A percentile compares a stretch with the other conserved stretches of the same genome.
These are phyloP conservation scores for Polyommatus iphigenia DNA, from an alignment of 2,888 invertebrate species.

Conservation along the genomic window DNA sequence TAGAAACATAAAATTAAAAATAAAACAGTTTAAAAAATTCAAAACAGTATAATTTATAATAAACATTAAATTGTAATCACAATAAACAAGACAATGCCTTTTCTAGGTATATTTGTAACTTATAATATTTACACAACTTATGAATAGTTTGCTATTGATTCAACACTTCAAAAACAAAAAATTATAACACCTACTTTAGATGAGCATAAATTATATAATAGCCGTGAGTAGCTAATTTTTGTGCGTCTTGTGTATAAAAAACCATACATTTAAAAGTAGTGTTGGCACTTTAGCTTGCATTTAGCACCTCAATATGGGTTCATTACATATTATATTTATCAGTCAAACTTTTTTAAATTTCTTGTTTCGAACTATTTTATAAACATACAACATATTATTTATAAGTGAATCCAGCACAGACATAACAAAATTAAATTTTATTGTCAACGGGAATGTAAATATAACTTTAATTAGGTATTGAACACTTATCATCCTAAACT, in stretches of 20 bases:
- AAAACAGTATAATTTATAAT: constrained; percentile 63
- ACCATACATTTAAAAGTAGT: background rate
- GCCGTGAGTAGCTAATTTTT: constrained; percentile 2
- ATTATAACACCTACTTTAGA: background rate
- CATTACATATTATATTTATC: background rate
- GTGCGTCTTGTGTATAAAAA: constrained; percentile 15
- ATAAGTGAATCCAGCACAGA: constrained; percentile 47
- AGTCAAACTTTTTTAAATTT: constrained; percentile 33
- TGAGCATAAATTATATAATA: constrained; percentile 17
- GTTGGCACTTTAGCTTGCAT: constrained; percentile 27
- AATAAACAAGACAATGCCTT: constrained; percentile 20
- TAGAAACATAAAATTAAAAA: background rate
- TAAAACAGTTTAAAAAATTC: constrained; percentile 42
- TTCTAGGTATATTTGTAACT: background rate
- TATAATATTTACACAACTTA: constrained; percentile 18
- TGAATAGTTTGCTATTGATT: background rate
- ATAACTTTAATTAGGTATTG: constrained; percentile 40
- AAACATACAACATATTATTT: constrained; percentile 32
- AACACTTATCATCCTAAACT: constrained; percentile 31
- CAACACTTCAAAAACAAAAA: background rate
- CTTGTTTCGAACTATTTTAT: constrained; percentile 1
- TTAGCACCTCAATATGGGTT: constrained; percentile 21
- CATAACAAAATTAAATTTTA: constrained; percentile 54
- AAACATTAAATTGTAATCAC: constrained; percentile 46
- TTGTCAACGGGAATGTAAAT: constrained; percentile 59